Percentiles rank a stretch among this genome's conserved stretches.
Conservation (phyloP, 2,113 vertebrate genomes). For the Tachysurus vachellii region DNA sequence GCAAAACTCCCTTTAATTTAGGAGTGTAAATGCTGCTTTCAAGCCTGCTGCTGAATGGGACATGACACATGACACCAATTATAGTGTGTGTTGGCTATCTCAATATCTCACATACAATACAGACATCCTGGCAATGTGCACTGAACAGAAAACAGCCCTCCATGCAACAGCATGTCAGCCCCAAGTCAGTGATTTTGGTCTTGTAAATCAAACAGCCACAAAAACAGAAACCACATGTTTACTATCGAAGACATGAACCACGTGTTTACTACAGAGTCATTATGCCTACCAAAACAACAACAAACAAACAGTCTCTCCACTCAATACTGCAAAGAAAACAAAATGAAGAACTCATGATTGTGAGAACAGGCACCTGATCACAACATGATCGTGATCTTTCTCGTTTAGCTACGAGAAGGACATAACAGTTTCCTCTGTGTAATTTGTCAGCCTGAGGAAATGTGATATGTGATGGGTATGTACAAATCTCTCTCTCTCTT, state of each 20-base stretch:
- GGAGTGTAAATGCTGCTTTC: neutral
- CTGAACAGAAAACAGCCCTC: neutral
- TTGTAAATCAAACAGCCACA: neutral
- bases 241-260: neutral
- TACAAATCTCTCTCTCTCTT: neutral
- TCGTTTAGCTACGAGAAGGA: neutral
- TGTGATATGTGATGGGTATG: neutral
- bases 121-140: neutral
- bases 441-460: neutral
- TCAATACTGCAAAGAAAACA: neutral
- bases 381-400: neutral
- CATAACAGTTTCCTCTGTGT: neutral
- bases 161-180: neutral
- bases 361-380: neutral
- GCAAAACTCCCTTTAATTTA: neutral
- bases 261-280: neutral
- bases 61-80: neutral
- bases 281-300: neutral
- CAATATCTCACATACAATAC: neutral
- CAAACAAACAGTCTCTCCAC: neutral
- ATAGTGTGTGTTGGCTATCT: neutral
- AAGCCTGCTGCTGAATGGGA: neutral
- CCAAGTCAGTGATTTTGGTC: neutral
- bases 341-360: neutral
- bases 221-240: neutral